Evolutionary conservation across 2,797 vertebrate genomes (phyloP).

Genomic region (Pseudochromis fuscus): DNA sequence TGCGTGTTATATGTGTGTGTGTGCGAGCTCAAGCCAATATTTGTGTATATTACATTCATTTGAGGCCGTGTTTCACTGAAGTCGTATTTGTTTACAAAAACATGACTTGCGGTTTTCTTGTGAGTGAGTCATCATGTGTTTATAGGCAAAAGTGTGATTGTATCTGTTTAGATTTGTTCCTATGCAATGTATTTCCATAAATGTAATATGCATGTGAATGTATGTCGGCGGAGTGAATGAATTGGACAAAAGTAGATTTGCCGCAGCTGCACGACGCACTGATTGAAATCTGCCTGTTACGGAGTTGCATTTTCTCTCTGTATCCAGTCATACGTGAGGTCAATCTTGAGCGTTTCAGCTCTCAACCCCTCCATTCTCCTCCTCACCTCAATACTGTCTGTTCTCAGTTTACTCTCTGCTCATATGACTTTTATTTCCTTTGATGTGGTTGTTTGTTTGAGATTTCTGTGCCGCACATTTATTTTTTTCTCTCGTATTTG

Average conservation of each 20-base stretch:
- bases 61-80: constrained; percentile 29
- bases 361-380: background rate
- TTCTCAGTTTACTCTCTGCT: constrained; percentile 19
- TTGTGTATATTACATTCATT: constrained; percentile 34
- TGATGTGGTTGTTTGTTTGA: constrained; percentile 16
- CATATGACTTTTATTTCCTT: constrained; percentile 29
- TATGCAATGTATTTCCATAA: constrained; percentile 11
- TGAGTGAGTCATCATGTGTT: constrained; percentile 50
- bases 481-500: constrained; percentile 9
- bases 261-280: constrained; percentile 42
- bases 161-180: constrained; percentile 14
- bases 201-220: constrained; percentile 7
- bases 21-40: constrained; percentile 6
- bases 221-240: constrained; percentile 1
- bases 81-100: constrained; percentile 63
- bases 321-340: constrained; percentile 26
- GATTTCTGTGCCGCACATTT: constrained; percentile 2
- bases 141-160: constrained; percentile 16
- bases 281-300: constrained; percentile 58
- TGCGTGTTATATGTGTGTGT: constrained; percentile 20
- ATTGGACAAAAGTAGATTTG: constrained; percentile 47
- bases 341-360: constrained; percentile 40
- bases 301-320: constrained; percentile 38
- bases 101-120: constrained; percentile 44
- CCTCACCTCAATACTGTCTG: constrained; percentile 11